These are phyloP conservation scores for Pachyuromys duprasi DNA, from an alignment of 2,797 vertebrate genomes.

Conservation along the genomic window DNA sequence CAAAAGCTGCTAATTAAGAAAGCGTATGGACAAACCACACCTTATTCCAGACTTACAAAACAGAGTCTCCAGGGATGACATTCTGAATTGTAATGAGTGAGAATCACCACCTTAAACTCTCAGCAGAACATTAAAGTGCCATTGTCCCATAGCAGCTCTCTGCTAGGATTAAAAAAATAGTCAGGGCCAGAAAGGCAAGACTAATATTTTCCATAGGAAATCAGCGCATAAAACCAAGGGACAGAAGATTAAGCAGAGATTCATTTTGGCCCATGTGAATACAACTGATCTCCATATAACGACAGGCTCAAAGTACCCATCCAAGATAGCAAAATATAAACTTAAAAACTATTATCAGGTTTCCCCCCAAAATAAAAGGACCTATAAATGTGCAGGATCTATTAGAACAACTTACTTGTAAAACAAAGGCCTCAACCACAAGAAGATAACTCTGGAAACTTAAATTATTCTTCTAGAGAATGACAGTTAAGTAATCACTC, in stretches of 20 bases:
- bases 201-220: slow-evolving; percentile 14
- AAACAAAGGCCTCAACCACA: neutral
- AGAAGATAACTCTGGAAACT: neutral
- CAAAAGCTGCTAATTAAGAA: no score
- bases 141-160: neutral
- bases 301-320: neutral
- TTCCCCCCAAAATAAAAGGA: neutral
- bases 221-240: neutral
- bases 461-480: neutral
- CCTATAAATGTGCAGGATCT: slow-evolving; percentile 1
- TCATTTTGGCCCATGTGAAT: neutral
- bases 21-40: neutral
- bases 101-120: neutral
- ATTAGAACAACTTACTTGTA: neutral
- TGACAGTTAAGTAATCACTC: neutral
- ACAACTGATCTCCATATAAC: neutral
- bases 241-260: neutral
- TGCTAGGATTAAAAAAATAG: neutral
- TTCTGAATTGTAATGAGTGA: neutral
- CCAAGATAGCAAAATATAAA: neutral
- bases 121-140: slow-evolving; percentile 24
- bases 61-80: neutral
- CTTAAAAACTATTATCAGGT: neutral
- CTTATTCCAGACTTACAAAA: neutral
- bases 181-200: neutral